Base-by-base conservation (phyloP, 1,140 invertebrate species). In the Lanistes nyassanus region DNA sequence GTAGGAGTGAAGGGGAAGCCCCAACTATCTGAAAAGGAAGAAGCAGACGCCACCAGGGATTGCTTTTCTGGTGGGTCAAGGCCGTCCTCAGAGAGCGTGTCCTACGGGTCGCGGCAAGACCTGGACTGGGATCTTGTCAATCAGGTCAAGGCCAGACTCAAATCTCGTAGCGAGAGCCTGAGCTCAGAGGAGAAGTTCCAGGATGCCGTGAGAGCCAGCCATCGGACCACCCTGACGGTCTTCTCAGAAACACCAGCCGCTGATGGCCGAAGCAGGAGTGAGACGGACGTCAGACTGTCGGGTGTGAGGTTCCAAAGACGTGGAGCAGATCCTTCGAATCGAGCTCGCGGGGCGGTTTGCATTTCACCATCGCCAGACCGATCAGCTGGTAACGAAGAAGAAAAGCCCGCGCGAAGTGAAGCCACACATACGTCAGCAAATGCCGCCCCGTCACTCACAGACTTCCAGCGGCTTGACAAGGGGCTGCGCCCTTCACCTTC, bases 41-140 rank as follows among this genome's bases (percentile, higher is more conserved):
- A 11, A 53, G 23, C 13, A 53, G 51, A 11, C 13, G 23, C 13
- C 51, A 13, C 23, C 6, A 31, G 13, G 1, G 56, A 26, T 23
- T 60, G 13, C 11, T 26, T 23, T 2, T 60, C 11, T 11, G 56
- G n/a, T 23, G 6, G n/a, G 1, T 1, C 5, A 11, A 34, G 53
- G 23, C 2, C n/a, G 19, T 26, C n/a, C 5, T n/a, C 34, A 72
- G 13, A 5, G 13, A 1, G 39, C 13, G 3, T 13, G 39, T 26
- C 42, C 4, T 4, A 34, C 5, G 55, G 56, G 55, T 60, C 70
- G 19, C 34, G 70, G 16, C 58, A 55, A 36, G 70, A 56, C 56
- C 60, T 72, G 23, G 56, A 72, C 55, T 72, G 70, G 70, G 70
- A 72, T 36, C 36, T 72, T 29, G 51, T 72, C 19, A 72, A 72